These are phyloP conservation scores for Eumacrocentrus americanus DNA, from an alignment of 2,888 invertebrate species.

Conservation along the genomic window DNA sequence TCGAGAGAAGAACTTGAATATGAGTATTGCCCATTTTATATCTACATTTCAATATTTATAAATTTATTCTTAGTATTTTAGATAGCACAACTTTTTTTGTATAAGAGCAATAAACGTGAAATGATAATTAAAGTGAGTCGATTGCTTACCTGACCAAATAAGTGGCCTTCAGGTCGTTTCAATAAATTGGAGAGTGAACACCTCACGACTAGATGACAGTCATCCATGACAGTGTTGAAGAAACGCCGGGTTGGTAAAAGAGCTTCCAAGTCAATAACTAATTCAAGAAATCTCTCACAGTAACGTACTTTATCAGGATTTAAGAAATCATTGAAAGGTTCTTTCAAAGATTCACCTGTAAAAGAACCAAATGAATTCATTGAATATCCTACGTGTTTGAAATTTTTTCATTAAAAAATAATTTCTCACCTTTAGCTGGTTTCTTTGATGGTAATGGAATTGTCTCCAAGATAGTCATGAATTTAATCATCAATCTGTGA, in stretches of 20 bases:
- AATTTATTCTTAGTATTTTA: conserved; percentile 21
- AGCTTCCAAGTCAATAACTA: conserved; percentile 95
- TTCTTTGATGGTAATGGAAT: conserved; percentile 63
- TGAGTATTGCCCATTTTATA: conserved; percentile 29
- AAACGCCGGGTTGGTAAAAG: conserved; percentile 93
- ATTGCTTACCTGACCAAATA: conserved; percentile 85
- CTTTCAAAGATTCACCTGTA: no score
- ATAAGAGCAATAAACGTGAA: conserved; percentile 22
- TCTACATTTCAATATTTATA: conserved; percentile 41
- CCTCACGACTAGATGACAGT: conserved; percentile 89
- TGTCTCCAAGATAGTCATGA: conserved; percentile 79
- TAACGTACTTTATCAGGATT: conserved; percentile 70
- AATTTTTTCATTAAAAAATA: no score
- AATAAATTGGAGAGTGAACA: conserved; percentile 82
- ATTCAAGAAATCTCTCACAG: conserved; percentile 94
- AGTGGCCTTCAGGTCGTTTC: conserved; percentile 80
- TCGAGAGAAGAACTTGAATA: conserved; percentile 3
- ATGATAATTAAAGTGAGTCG: neutral
- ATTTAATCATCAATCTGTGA: conserved; percentile 84
- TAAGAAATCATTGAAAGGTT: conserved; percentile 62
- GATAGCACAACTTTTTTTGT: conserved; percentile 30
- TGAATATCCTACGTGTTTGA: no score
- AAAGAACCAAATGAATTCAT: no score
- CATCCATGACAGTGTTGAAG: conserved; percentile 95
- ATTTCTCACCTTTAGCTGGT: neutral